These are phyloP conservation scores for Zaprionus inermis DNA, from an alignment of 1,140 invertebrate species.

Conservation along the genomic window DNA sequence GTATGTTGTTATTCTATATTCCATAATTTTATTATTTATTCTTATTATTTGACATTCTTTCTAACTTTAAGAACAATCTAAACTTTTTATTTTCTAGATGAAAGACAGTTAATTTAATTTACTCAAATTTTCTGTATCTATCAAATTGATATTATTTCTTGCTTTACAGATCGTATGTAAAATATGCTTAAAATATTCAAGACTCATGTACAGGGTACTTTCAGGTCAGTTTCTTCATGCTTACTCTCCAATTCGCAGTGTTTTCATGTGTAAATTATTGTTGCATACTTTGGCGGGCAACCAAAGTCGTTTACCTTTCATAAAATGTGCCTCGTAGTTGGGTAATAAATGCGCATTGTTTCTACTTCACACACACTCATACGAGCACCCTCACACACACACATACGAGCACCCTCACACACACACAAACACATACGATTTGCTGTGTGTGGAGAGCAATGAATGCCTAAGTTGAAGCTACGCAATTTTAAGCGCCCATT, in stretches of 20 bases:
- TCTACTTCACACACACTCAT: not conserved
- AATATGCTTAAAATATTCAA: not conserved
- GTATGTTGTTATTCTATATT: too few relatives aligned
- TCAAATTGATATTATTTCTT: too few relatives aligned
- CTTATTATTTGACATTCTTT: too few relatives aligned
- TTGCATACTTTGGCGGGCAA: constrained; percentile 58
- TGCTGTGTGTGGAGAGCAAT: constrained; percentile 17
- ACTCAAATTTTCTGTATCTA: too few relatives aligned
- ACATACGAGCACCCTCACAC: not conserved
- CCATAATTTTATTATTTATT: too few relatives aligned
- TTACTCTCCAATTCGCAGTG: constrained; percentile 9
- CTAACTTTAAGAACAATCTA: too few relatives aligned
- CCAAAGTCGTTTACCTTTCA: constrained; percentile 51
- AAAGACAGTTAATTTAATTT: too few relatives aligned
- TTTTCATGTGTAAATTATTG: constrained; percentile 69
- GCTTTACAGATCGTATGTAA: too few relatives aligned
- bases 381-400: not conserved
- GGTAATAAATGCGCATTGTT: constrained; percentile 4
- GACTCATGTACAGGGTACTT: constrained; percentile 4
- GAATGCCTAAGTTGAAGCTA: constrained; percentile 20
- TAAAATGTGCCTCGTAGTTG: constrained; percentile 13
- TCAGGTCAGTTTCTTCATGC: not conserved
- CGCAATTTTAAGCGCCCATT: constrained; percentile 28
- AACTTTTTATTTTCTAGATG: too few relatives aligned
- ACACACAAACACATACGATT: not conserved